A percentile compares a stretch with the other conserved stretches of the same genome.
These are phyloP conservation scores for Elegia similella DNA, from an alignment of 2,888 invertebrate genomes.

Conservation along the genomic window DNA sequence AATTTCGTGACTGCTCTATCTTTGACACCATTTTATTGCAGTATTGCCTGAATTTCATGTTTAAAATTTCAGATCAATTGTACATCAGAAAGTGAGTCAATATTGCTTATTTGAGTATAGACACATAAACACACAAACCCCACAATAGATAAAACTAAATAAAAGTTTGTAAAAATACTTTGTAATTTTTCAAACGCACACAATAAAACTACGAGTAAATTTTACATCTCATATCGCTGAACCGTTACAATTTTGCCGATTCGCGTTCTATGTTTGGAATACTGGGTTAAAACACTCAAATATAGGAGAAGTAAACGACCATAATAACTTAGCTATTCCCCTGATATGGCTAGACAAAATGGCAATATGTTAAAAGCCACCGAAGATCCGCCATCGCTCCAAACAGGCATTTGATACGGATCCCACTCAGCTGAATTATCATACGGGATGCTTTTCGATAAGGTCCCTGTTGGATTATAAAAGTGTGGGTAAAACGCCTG, in stretches of 20 bases:
- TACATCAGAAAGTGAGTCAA: no score
- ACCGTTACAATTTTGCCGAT: no score
- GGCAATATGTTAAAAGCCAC: neutral
- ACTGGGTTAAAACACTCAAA: neutral
- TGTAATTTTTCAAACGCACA: no score
- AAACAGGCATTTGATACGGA: neutral
- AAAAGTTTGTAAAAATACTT: no score
- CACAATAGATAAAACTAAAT: neutral
- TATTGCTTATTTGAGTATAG: no score
- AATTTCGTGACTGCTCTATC: no score
- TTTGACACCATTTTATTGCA: no score
- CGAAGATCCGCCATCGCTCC: neutral
- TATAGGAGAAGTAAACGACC: neutral
- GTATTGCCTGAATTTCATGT: no score
- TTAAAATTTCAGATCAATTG: no score
- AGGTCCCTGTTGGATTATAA: constrained; percentile 4
- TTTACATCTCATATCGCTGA: no score
- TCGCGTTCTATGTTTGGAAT: neutral
- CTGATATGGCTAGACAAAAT: neutral
- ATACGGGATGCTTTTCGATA: constrained; percentile 4
- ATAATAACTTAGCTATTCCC: neutral
- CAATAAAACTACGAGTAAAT: no score
- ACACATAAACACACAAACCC: no score
- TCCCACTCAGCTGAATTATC: constrained; percentile 7
- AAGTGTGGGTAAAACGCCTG: constrained; percentile 2